Evolutionary conservation across 2,888 invertebrate species (phyloP), one percentile per base, ranked within the genome.

Genomic region (Achlya flavicornis): DNA sequence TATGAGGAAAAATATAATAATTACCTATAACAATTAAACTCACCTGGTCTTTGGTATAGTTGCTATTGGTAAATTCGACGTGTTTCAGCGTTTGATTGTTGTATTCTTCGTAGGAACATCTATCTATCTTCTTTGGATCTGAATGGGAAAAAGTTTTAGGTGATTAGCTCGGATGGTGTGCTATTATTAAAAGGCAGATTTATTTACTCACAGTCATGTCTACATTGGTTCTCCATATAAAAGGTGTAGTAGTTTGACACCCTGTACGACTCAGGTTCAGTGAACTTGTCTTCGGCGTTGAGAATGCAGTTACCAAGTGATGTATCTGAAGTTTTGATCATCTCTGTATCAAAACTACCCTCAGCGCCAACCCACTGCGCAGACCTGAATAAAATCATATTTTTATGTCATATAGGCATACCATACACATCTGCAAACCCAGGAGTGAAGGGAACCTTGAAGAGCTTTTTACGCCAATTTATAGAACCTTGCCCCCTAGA

Each of bases 191-290:
- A 38, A 10, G 10, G 10, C 3, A 8, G 10, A 38, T 38, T 38
- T 12, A 35, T 62, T 53, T 33, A 93, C 95, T 94, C 74, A 94
- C 95, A 94, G 76, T 96, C 94, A 80, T 95, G 95, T 70, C 94
- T 91, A 87, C 98, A 98, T 80, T 97, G 96, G 87, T 97, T 97
- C 85, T 97, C 97, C 75, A 98, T 95, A 85, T 98, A 98, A 78
- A 97, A 96, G 41, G 97, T 96, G 74, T 96, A 95, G 76, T 95
- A 96, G 79, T 95, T 95, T 3, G 97, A 95, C 5, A 96, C 96
- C 57, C 97, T 94, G 86, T 97, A 98, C 4, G 97, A 95, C 80
- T 96, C 96, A 0, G 97, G 97, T 73, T 96, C 95, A 0, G 96
- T 95, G 79, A 96, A 96, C 79, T 97, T 95, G 83, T 97, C 96